Evolutionary conservation across 2,888 invertebrate species (phyloP), one percentile per base, ranked within the genome.

Genomic region (Erpobdella octoculata): DNA sequence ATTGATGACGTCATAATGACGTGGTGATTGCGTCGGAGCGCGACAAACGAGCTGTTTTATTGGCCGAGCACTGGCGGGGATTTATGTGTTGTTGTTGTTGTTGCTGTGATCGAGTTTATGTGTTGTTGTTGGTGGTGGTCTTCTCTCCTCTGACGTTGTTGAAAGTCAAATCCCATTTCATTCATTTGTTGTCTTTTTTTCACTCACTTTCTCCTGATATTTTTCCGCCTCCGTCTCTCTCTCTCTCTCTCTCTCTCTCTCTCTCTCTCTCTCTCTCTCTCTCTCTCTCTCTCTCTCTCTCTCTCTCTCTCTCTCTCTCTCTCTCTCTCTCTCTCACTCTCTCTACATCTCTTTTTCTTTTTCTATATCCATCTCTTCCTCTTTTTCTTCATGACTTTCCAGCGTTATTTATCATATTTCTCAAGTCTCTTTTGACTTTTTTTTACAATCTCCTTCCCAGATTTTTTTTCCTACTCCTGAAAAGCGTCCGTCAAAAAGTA

Each of bases 1-100:
- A 53, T 53, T 53, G 53, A 53, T 53, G 53, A 53, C 53, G 53
- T 53, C 53, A 53, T 53, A 53, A 53, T 53, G 53, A 53, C 53
- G 53, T 53, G 53, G 53, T 53, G 53, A 53, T 53, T 53, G 53
- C 53, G 21, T 53, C 53, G 53, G 53, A 53, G n/a, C n/a, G n/a
- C n/a, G n/a, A n/a, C n/a, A n/a, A n/a, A 53, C 53, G 53, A 53
- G 53, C 28, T 53, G 28, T 53, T 53, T 53, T 53, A 53, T 53
- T 28, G 53, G 21, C 28, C 53, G 28, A 53, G 53, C 28, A n/a
- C 21, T 53, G 21, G 53, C 21, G 53, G 18, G 5, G 53, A 28
- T n/a, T n/a, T n/a, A 6, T 53, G 53, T n/a, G 53, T 6, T 53
- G 6, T 53, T 53, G 46, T 41, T 41, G 46, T n/a, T n/a, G n/a